phyloP scores from a whole-genome alignment of 1,140 invertebrate genomes.

The Lepidotrigona ventralis region DNA sequence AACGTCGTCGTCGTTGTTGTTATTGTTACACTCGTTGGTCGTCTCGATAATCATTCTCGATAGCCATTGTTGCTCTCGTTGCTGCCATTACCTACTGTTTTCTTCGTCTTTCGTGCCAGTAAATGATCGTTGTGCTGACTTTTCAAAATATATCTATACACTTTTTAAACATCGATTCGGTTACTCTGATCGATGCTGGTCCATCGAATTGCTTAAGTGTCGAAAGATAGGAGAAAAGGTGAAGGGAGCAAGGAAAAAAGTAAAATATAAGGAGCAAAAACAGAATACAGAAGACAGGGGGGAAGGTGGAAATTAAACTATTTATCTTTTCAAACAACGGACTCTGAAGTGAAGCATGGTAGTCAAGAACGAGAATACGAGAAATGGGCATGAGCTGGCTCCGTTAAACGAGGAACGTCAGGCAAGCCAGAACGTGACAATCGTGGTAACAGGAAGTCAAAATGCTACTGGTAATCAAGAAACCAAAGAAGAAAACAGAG shows the following conservation, averaged over 20 bases:
- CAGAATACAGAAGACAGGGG: too few species aligned
- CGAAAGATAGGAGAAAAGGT: too few species aligned
- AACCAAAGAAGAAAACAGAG: conserved; percentile 83
- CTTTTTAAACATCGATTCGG: background rate
- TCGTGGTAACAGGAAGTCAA: conserved; percentile 75
- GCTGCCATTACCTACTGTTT: background rate
- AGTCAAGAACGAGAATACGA: conserved; percentile 81
- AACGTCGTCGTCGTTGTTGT: conserved; percentile 5
- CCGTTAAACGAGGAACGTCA: conserved; percentile 84
- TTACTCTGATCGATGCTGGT: background rate
- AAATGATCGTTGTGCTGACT: background rate
- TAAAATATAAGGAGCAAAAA: background rate
- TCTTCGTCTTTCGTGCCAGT: background rate
- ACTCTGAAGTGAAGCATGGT: conserved; percentile 69
- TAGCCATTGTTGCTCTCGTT: background rate
- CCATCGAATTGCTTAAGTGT: background rate
- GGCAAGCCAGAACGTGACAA: conserved; percentile 74
- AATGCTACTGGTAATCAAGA: conserved; percentile 74
- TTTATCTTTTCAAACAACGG: background rate
- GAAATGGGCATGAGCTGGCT: conserved; percentile 88
- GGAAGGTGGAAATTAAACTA: background rate
- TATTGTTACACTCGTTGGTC: conserved; percentile 19
- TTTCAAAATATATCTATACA: background rate
- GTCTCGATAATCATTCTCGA: background rate
- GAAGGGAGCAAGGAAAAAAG: background rate